Evolutionary conservation across 2,888 invertebrate genomes (phyloP).

Genomic region (Mythimna impura): DNA sequence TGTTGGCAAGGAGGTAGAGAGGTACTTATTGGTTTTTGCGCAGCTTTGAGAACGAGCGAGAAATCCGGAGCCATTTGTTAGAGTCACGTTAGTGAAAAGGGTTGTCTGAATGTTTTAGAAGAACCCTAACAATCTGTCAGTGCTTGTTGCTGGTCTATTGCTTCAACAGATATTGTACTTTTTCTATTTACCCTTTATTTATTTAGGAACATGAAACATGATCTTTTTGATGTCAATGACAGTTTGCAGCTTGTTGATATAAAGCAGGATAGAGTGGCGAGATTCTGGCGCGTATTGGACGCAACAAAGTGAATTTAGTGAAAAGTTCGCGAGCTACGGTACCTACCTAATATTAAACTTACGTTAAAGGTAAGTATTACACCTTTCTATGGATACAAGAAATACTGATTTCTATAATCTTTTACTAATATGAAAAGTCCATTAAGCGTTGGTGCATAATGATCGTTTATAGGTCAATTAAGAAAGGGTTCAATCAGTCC

Average conservation of each 20-base stretch:
- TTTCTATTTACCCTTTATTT: slow-evolving; percentile 20
- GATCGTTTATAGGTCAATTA: not conserved
- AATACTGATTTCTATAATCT: slow-evolving; percentile 1
- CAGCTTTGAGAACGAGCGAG: slow-evolving; percentile 45
- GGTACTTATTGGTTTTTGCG: slow-evolving; percentile 54
- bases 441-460: not conserved
- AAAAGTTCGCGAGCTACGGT: slow-evolving; percentile 4
- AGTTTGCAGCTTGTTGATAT: slow-evolving; percentile 21
- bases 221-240: not conserved
- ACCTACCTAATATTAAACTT: slow-evolving; percentile 31
- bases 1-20: slow-evolving; percentile 36
- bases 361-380: not conserved
- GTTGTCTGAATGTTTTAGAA: slow-evolving; percentile 49
- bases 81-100: slow-evolving; percentile 64
- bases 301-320: slow-evolving; percentile 27
- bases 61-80: slow-evolving; percentile 56
- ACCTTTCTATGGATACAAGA: not conserved
- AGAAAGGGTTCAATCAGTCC: not conserved
- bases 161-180: slow-evolving; percentile 26
- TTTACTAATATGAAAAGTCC: not conserved
- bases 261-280: slow-evolving; percentile 1
- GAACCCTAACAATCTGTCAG: slow-evolving; percentile 43
- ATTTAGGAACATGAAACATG: not conserved
- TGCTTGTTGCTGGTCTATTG: slow-evolving; percentile 42
- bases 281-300: slow-evolving; percentile 21